Evolutionary conservation across 2,797 vertebrate genomes (phyloP).

Genomic region (Psittacula derbiana): DNA sequence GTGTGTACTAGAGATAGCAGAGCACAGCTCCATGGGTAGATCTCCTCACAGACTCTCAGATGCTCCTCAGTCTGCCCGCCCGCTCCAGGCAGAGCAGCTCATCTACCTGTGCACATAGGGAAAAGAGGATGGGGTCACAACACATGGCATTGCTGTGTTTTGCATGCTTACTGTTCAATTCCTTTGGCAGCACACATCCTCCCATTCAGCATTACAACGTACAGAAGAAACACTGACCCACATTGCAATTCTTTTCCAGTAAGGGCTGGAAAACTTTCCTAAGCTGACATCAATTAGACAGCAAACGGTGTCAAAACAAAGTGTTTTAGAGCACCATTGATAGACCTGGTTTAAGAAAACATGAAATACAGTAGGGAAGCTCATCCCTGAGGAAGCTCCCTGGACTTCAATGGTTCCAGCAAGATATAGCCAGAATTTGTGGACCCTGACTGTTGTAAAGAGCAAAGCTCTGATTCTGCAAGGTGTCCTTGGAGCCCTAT

Average conservation of each 20-base stretch:
- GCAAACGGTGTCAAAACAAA: neutral
- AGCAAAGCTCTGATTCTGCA: conserved; percentile 1
- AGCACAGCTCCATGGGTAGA: neutral
- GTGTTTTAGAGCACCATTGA: neutral
- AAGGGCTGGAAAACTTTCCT: neutral
- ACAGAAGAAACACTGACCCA: neutral
- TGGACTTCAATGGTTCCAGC: neutral
- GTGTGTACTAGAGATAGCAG: neutral
- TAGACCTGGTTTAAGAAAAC: neutral
- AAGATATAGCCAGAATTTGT: neutral
- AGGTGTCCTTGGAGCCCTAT: conserved; percentile 44
- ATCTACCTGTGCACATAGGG: too few relatives aligned
- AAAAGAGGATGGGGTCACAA: neutral
- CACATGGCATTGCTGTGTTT: fast-evolving
- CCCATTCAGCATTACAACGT: fast-evolving
- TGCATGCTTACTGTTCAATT: neutral
- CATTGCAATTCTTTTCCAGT: neutral
- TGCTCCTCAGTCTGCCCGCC: neutral
- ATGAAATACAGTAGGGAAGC: neutral
- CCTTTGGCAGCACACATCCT: neutral
- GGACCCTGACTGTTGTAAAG: neutral
- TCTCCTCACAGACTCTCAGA: neutral
- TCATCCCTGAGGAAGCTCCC: neutral
- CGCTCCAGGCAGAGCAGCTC: neutral
- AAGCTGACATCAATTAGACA: neutral